These are phyloP conservation scores for Phalacrocorax carbo DNA, from an alignment of 2,113 vertebrate species.

Conservation along the genomic window DNA sequence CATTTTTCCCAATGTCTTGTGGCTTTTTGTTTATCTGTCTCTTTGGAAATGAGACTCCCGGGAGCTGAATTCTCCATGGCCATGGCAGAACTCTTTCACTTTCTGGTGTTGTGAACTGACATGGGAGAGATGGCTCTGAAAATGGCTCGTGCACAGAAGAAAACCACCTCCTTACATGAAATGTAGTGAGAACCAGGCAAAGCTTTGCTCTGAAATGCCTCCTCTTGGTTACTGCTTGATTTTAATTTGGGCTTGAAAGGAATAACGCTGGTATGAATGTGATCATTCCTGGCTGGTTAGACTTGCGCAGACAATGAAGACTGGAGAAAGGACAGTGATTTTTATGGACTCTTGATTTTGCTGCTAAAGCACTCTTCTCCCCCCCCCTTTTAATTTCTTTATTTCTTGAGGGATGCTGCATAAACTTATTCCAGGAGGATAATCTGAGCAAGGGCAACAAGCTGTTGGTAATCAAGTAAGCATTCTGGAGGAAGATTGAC, in stretches of 20 bases:
- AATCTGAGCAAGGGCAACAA: neutral
- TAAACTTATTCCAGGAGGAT: neutral
- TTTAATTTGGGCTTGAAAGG: neutral
- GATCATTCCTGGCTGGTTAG: neutral
- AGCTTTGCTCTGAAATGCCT: neutral
- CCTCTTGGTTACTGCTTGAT: neutral
- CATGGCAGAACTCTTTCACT: neutral
- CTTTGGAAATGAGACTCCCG: neutral
- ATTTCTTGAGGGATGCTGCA: neutral
- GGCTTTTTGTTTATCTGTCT: neutral
- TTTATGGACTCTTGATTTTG: neutral
- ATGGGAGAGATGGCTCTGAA: neutral
- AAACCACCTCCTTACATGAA: neutral
- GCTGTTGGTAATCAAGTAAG: neutral
- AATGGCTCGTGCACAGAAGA: neutral
- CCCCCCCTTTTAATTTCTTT: neutral
- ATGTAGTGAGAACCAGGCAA: neutral
- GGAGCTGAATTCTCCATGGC: neutral
- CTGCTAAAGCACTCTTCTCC: neutral
- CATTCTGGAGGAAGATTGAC: neutral
- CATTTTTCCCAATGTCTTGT: neutral
- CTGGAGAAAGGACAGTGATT: neutral
- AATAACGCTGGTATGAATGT: accelerated
- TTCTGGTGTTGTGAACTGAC: neutral
- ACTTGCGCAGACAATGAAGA: neutral